phyloP scores from a whole-genome alignment of 2,888 invertebrate species.

The Nebria brevicollis region DNA sequence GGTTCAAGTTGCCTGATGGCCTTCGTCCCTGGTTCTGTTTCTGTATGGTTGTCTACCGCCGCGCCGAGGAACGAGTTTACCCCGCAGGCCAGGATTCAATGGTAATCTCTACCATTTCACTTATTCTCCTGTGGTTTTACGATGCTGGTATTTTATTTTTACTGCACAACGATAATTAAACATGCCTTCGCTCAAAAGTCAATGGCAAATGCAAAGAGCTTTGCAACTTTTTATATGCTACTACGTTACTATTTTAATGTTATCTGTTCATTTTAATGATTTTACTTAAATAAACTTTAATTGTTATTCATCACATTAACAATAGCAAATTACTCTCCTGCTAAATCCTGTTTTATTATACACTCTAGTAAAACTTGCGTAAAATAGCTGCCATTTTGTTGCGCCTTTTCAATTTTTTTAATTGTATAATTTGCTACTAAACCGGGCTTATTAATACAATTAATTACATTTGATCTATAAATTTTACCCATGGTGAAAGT shows the following conservation, averaged over 20 bases:
- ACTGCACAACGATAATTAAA: conserved; percentile 9
- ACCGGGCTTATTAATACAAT: too few relatives aligned
- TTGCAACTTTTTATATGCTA: background rate
- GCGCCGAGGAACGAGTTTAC: background rate
- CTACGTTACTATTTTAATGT: background rate
- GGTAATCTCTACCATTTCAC: conserved; percentile 27
- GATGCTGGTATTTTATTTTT: conserved; percentile 11
- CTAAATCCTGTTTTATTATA: too few relatives aligned
- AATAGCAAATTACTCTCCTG: too few relatives aligned
- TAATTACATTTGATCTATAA: too few relatives aligned
- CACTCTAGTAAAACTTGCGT: too few relatives aligned
- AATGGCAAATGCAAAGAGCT: background rate
- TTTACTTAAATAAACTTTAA: too few relatives aligned
- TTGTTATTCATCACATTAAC: too few relatives aligned
- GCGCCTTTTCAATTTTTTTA: too few relatives aligned
- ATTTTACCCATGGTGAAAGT: too few relatives aligned
- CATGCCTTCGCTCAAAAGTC: background rate
- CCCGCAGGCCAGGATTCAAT: conserved; percentile 24
- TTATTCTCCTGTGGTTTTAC: conserved; percentile 24
- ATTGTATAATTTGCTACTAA: too few relatives aligned
- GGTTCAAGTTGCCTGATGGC: conserved; percentile 17
- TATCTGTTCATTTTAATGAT: background rate
- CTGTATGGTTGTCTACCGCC: too few relatives aligned
- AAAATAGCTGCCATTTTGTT: too few relatives aligned
- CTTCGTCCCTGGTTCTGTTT: background rate